Evolutionary conservation across 2,888 invertebrate species (phyloP).

Genomic region (Hoplodrina ambigua): DNA sequence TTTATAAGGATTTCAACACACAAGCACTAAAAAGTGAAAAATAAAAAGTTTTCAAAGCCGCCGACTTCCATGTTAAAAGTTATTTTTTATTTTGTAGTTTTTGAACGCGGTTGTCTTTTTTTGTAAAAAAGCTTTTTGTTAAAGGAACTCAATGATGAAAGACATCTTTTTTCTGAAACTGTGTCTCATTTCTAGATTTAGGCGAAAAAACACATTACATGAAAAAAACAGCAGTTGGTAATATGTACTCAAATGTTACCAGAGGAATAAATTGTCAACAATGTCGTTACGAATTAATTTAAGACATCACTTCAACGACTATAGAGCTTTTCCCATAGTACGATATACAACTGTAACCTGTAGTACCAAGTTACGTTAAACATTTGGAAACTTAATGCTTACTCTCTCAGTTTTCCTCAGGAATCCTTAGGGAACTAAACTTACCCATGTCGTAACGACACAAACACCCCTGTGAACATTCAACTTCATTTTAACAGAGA

Average conservation of each 20-base stretch:
- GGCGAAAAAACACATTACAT: too few species aligned
- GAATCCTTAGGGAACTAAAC: constrained; percentile 11
- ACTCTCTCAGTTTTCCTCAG: neutral
- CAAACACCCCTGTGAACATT: constrained; percentile 23
- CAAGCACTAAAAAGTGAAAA: too few species aligned
- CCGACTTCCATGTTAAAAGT: too few species aligned
- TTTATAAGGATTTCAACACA: too few species aligned
- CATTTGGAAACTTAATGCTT: neutral
- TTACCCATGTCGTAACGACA: constrained; percentile 22
- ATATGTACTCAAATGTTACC: neutral
- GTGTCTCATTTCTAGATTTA: too few species aligned
- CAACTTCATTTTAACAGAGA: constrained; percentile 9
- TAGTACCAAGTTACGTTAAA: neutral
- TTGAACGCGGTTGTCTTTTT: too few species aligned
- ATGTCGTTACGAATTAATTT: neutral
- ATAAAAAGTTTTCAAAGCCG: too few species aligned
- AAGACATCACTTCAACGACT: neutral
- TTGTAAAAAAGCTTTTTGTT: too few species aligned
- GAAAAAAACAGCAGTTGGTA: neutral
- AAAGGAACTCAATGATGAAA: neutral
- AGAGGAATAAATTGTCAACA: neutral
- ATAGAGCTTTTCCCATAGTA: neutral
- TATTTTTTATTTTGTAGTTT: too few species aligned
- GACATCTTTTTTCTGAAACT: neutral
- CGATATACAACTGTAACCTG: neutral